Percentiles rank a stretch among this genome's conserved stretches.
These are phyloP conservation scores for Cuniculus paca DNA, from an alignment of 2,797 vertebrate species.

Conservation along the genomic window DNA sequence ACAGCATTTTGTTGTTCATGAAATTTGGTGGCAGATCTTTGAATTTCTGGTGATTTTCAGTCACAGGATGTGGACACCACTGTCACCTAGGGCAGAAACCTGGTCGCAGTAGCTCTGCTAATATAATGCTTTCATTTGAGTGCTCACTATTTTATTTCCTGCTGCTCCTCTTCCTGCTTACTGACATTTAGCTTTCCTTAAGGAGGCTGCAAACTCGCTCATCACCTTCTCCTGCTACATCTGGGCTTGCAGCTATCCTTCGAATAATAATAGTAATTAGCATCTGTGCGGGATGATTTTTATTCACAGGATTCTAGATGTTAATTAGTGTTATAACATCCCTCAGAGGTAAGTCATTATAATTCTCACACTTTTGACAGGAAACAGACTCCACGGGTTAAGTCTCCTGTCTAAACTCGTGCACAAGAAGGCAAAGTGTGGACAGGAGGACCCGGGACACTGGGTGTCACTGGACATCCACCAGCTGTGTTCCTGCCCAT, in stretches of 20 bases:
- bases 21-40: neutral
- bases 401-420: constrained; percentile 21
- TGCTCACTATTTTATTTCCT: constrained; percentile 43
- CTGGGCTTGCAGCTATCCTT: constrained; percentile 48
- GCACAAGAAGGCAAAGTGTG: neutral
- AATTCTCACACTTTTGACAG: constrained; percentile 68
- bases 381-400: constrained; percentile 50
- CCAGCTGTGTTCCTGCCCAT: neutral
- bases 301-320: constrained; percentile 72
- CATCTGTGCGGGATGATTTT: constrained; percentile 59
- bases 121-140: neutral
- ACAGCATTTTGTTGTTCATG: neutral
- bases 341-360: constrained; percentile 74
- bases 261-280: constrained; percentile 79
- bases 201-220: constrained; percentile 34
- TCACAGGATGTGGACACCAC: too few species aligned
- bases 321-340: constrained; percentile 77
- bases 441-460: too few species aligned
- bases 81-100: neutral
- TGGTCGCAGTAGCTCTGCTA: neutral
- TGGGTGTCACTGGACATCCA: neutral
- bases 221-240: constrained; percentile 9
- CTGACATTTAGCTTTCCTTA: constrained; percentile 47
- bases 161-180: neutral
- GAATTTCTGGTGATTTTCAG: neutral